Evolutionary conservation across 2,797 vertebrate species (phyloP), one percentile per base, ranked within the genome.

Genomic region (Vespertilio murinus): DNA sequence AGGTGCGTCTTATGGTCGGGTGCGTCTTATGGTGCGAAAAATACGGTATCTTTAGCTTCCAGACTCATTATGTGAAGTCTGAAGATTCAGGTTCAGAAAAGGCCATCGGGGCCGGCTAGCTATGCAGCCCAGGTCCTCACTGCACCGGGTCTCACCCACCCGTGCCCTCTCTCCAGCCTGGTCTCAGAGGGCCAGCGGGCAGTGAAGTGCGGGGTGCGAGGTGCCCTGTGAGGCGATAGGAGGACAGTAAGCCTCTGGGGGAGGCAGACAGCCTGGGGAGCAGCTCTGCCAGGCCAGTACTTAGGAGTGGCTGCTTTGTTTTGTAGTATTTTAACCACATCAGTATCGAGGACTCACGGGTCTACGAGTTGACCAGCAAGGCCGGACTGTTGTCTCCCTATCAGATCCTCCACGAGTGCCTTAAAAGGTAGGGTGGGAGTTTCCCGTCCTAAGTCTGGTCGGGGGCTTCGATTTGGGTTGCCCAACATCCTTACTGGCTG

Each of bases 321-420:
- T 98, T 96, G 70, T 97, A 99, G 99, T 99, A 99, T 99, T 99
- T 99, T 98, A 99, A 99, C 99, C 99, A 99, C 98, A 99, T 99
- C 99, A 99, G 98, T 99, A 99, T 99, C 98, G 99, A 99, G 98
- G 99, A 99, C 98, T 99, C 99, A 0, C 98, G 99, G 95, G 99
- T 99, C 96, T 99, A 99, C 74, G 99, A 99, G 98, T 98, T 99
- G 98, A 99, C 99, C 98, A 99, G 99, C 98, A 99, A 99, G 98
- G 99, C 99, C 96, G 99, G 99, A 97, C 98, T 99, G 95, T 98
- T 99, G 98, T 99, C 99, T 97, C 99, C 99, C 96, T 99, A 99
- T 99, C 99, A 99, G 98, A 99, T 99, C 98, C 99, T 99, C 98
- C 99, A 99, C 91, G 99, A 99, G 99, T 99, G 99, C 99, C 99